Evolutionary conservation across 2,113 vertebrate genomes (phyloP), one percentile per base, ranked within the genome.

Genomic region (Vicugna pacos): DNA sequence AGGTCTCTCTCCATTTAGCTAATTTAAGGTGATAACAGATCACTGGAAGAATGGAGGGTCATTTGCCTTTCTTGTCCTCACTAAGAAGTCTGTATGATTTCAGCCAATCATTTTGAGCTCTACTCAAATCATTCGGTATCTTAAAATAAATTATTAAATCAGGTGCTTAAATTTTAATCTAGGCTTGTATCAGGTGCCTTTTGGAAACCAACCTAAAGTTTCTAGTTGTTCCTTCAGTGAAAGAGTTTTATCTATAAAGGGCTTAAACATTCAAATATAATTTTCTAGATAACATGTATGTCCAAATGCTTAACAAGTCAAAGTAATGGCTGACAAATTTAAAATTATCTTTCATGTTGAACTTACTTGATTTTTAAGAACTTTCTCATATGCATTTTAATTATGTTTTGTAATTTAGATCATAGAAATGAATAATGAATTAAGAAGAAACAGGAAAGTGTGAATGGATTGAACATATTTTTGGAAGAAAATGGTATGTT

Each of bases 401-500:
- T 94, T 93, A 26, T 94, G 9, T 96, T 93, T 97, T 93, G 6
- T 89, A 93, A 92, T 91, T 93, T 97, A 97, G 89, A 89, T 94
- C 82, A 94, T 95, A 95, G 69, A 97, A 94, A 89, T 97, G 86
- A 97, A 89, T 85, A 48, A 82, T 58, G 54, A 89, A 17, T 81
- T 95, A 89, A 95, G 83, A 95, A 92, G 83, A 97, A 95, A 85
- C 48, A 88, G 86, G 54, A 35, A 94, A 94, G 94, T 93, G 77
- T 96, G 73, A 97, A 92, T 83, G 77, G n/a, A 94, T 13, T 94
- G 54, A 95, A 87, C 5, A 3, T 89, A 54, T 91, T 96, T 97
- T 97, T 85, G 77, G 72, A 89, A 93, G 91, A 95, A 96, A 95
- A 93, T 91, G 95, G 93, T 94, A 96, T 82, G 77, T 95, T 98